Base-by-base conservation (phyloP, 2,113 vertebrate species). In the Oreotrochilus melanogaster region DNA sequence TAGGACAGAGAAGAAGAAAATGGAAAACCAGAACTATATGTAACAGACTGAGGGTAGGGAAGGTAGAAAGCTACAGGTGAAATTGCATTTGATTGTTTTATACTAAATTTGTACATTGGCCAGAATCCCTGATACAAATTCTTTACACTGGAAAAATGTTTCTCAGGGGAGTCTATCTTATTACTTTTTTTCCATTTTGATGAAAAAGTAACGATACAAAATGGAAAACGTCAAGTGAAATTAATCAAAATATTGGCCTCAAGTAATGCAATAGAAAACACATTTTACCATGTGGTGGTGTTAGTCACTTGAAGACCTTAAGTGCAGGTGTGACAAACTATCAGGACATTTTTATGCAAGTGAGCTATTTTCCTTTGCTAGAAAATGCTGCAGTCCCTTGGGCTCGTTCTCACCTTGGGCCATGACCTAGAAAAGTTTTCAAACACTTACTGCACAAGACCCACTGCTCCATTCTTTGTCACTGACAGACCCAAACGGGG, bases 181-280 rank as follows among this genome's bases (percentile, higher is more conserved):
- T 96, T 91, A 81, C 88, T 91, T 88, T 88, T 91, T 97, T 90
- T 65, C 53, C 66, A 53, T 92, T 92, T 94, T 96, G 83, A 93
- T 95, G 61, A 78, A 94, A 79, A 90, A 35, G 54, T 94, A 95
- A 96, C 91, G 89, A 94, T 96, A 88, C 45, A 73, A 96, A 94
- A 67, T 93, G 78, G 94, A 88, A 97, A 95, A 95, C 58, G 69
- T 95, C 96, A 95, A 89, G 65, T 43, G 78, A 93, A 90, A 89
- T 95, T 95, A 93, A 76, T 95, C 88, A 78, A 93, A 94, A 87
- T 75, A 62, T 87, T 96, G 74, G 51, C 33, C 84, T 51, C 0
- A 0, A 72, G 85, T 89, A 95, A 82, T 78, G 86, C 78, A 95
- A 95, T 88, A 95, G 87, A 96, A 96, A 96, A 95, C 91, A 94